A percentile compares a stretch with the other conserved stretches of the same genome.
Evolutionary conservation across 2,113 vertebrate genomes (phyloP).

Genomic region (Bufo bufo): DNA sequence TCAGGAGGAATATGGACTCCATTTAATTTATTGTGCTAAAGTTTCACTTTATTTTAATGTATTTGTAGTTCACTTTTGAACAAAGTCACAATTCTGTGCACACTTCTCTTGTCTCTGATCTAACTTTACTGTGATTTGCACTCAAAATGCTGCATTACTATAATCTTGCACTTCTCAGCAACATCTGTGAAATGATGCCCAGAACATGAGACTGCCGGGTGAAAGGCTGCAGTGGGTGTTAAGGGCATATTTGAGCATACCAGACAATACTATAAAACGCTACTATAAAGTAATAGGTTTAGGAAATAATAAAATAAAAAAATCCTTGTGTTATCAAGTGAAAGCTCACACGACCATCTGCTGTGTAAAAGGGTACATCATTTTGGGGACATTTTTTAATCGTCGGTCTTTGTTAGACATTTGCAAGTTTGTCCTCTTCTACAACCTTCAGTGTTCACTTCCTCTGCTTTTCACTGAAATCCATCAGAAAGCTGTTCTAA

Average conservation of each 20-base stretch:
- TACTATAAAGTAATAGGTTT: background rate
- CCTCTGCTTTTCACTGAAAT: no score
- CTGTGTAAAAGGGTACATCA: no score
- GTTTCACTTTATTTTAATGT: constrained; percentile 61
- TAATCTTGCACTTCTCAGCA: constrained; percentile 56
- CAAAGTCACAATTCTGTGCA: background rate
- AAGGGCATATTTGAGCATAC: background rate
- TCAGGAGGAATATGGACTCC: constrained; percentile 3
- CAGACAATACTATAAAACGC: background rate
- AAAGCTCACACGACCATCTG: no score
- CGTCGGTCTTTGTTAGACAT: no score
- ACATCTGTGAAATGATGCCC: constrained; percentile 22
- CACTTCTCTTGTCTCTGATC: accelerated
- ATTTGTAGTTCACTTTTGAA: constrained; percentile 66
- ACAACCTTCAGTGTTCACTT: no score
- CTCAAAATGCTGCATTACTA: constrained; percentile 54
- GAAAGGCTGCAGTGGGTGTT: constrained; percentile 14
- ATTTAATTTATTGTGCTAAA: constrained; percentile 62
- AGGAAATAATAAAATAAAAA: no score
- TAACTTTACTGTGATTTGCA: constrained; percentile 12
- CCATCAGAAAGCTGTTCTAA: no score
- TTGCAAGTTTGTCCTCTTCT: no score
- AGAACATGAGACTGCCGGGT: background rate
- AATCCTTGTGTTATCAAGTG: no score
- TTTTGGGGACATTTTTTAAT: no score